Evolutionary conservation across 2,797 vertebrate species (phyloP), one percentile per base, ranked within the genome.

Genomic region (Acestrorhynchus altus): DNA sequence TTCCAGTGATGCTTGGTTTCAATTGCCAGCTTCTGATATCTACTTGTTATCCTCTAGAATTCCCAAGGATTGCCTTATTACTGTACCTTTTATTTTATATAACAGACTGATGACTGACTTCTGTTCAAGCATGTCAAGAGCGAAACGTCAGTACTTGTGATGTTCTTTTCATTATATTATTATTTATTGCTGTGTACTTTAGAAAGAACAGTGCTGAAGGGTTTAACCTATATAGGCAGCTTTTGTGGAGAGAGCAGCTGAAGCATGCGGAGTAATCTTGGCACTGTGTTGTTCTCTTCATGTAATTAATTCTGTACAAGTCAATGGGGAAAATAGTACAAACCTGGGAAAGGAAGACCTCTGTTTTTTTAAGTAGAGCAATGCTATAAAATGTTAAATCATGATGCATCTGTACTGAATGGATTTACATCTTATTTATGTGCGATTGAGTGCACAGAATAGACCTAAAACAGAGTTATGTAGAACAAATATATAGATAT

Each of bases 91-190:
- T 20, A 44, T 35, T 56, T 72, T 47, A 67, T 22, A 64, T 39
- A 66, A 47, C 56, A 42, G 7, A 28, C 22, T 44, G 57, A 24
- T 57, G 28, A 46, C 26, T 69, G 65, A 8, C 66, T 54, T 66
- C 66, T 66, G 22, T 47, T 77, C 69, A 16, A 20, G 46, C n/a
- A 20, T 65, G 40, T 74, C 68, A 81, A 68, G 18, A 73, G 31
- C 52, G 39, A 63, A 26, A 51, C 24, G 60, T 44, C 40, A 65
- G 67, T 49, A 18, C 51, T 18, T 46, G 60, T 57, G n/a, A n/a
- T 51, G 44, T 68, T 24, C 18, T 67, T 44, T 76, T 59, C 3
- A 15, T 68, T 46, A 13, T 26, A 8, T 6, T 1, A 26, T 47
- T 64, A 28, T 69, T 69, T 63, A 69, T 71, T 28, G 15, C 8